phyloP scores from a whole-genome alignment of 2,113 vertebrate genomes.

The Heterotis niloticus region DNA sequence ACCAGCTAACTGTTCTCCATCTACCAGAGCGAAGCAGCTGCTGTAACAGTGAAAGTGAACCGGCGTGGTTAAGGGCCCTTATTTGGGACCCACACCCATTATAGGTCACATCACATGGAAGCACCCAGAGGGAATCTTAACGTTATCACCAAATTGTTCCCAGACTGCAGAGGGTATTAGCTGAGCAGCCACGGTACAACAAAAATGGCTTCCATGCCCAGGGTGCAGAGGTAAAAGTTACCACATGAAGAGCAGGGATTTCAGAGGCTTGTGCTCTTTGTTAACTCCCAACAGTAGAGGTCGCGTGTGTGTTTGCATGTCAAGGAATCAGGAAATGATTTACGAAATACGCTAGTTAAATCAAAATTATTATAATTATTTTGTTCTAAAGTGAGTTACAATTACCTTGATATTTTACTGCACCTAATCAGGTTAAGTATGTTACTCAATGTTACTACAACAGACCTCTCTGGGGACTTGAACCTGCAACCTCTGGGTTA shows the following conservation, averaged over 20 bases:
- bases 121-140: conserved; percentile 37
- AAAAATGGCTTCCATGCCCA: conserved; percentile 52
- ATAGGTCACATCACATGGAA: conserved; percentile 22
- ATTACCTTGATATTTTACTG: too few relatives aligned
- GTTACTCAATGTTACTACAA: too few relatives aligned
- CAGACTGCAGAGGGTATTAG: conserved; percentile 42
- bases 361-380: too few relatives aligned
- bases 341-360: neutral
- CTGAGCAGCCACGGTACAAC: conserved; percentile 29
- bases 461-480: too few relatives aligned
- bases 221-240: conserved; percentile 49
- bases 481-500: too few relatives aligned
- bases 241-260: conserved; percentile 53
- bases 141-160: conserved; percentile 50
- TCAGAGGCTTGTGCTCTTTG: conserved; percentile 43
- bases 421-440: too few relatives aligned
- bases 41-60: neutral
- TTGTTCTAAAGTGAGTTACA: too few relatives aligned
- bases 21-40: neutral
- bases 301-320: neutral
- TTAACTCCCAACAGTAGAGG: conserved; percentile 42
- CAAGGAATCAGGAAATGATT: neutral
- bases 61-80: neutral
- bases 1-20: neutral
- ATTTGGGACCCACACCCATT: neutral